Conservation (phyloP, 2,797 vertebrate genomes). For the Prionace glauca region DNA sequence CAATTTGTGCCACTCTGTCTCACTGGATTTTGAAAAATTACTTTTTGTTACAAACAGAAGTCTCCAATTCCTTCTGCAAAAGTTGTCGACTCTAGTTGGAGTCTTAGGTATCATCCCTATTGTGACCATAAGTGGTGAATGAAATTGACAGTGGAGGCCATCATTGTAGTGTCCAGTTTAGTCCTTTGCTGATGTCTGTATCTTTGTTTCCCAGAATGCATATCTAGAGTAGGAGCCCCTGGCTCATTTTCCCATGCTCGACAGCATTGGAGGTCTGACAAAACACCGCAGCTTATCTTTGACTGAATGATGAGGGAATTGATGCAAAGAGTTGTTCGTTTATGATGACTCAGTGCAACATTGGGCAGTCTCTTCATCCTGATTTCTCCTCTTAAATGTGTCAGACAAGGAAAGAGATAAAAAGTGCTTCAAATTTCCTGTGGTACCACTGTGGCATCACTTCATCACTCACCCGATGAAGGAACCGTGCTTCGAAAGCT, state of each 20-base stretch:
- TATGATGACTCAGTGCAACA: not conserved
- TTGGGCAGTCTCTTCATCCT: not conserved
- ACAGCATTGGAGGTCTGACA: not conserved
- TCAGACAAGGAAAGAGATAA: not conserved
- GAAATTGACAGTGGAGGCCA: not conserved
- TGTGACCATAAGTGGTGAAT: not conserved
- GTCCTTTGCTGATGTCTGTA: not conserved
- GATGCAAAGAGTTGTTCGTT: not conserved
- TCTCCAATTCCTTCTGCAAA: not conserved
- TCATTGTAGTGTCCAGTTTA: not conserved
- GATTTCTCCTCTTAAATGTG: not conserved
- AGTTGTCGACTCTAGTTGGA: not conserved
- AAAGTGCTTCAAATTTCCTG: not conserved
- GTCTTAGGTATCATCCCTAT: not conserved
- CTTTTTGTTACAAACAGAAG: not conserved
- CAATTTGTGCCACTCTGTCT: not conserved
- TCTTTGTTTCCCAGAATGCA: not conserved
- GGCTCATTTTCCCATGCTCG: not conserved
- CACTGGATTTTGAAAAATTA: not conserved
- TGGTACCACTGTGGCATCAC: too few relatives aligned
- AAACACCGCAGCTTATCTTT: not conserved
- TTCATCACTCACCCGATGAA: too few relatives aligned
- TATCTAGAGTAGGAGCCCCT: not conserved
- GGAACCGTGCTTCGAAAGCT: too few relatives aligned
- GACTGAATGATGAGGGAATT: not conserved